Evolutionary conservation across 92 coral and sea anemone genomes (phyloP), one percentile per base, ranked within the genome.

Genomic region (Zoanthus sociatus): DNA sequence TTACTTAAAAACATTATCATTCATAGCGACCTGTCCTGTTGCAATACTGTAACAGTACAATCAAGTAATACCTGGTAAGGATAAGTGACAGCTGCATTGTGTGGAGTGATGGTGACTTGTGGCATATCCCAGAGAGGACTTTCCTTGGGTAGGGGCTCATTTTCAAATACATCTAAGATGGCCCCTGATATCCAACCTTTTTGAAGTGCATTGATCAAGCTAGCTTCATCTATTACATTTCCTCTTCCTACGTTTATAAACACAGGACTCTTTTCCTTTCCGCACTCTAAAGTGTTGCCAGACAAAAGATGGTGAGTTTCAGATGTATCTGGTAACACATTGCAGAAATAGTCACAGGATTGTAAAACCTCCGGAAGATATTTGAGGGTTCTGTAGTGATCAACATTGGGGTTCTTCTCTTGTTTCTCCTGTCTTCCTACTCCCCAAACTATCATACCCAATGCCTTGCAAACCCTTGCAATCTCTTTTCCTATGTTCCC

Each of bases 171-270:
- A 88, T 97, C 99, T 70, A 97, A 87, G 88, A 95, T 77, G 53
- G 99, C 99, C 5, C 94, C 98, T 6, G 97, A 93, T 33, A 97
- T 89, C 99, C 99, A 97, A n/a, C 95, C 92, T 86, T 87, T 87
- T 72, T 95, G 83, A 9, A 95, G 83, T 32, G 98, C 99, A 47
- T 86, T 71, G 18, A 95, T 84, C 82, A 96, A 90, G 78, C 94
- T 92, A 33, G 88, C 92, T 78, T 90, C 91, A 87, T 92, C 92
- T 4, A 96, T 92, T n/a, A 95, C 83, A 91, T 96, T 93, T 30
- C 98, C 99, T 55, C 99, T 82, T 18, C 99, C 99, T 55, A 96
- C 17, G 78, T 95, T 96, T 26, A 96, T 95, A 33, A 96, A 92
- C 16, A 94, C 96, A 0, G 98, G 90, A 12, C 88, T 85, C 50